Percentiles rank a stretch among this genome's conserved stretches.
phyloP scores from a whole-genome alignment of 2,113 vertebrate species.

The Upupa epops region DNA sequence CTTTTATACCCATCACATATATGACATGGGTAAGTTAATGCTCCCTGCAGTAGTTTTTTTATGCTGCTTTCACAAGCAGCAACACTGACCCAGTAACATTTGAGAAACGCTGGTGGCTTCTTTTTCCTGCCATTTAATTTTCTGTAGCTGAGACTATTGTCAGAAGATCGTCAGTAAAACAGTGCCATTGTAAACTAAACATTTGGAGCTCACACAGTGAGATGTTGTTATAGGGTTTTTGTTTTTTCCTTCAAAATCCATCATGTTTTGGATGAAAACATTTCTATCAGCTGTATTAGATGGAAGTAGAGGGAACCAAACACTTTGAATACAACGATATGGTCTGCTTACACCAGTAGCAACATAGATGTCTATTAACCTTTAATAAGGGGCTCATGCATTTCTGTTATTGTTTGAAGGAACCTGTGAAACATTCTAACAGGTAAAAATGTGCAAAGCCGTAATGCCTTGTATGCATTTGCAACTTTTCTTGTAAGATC shows the following conservation, averaged over 20 bases:
- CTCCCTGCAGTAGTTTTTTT: background rate
- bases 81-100: background rate
- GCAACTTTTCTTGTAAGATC: background rate
- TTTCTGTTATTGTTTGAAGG: background rate
- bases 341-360: background rate
- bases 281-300: background rate
- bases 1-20: background rate
- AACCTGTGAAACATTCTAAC: background rate
- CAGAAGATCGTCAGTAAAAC: background rate
- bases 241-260: background rate
- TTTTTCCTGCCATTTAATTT: slow-evolving; percentile 41
- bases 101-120: background rate
- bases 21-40: background rate
- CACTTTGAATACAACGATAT: background rate
- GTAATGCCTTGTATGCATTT: background rate
- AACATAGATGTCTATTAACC: background rate
- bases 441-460: background rate
- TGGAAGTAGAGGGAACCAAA: background rate
- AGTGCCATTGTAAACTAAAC: background rate
- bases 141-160: background rate
- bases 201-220: background rate
- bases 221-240: background rate
- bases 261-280: background rate
- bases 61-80: background rate
- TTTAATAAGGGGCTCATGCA: background rate